These are phyloP conservation scores for Terrapene triunguis DNA, from an alignment of 2,113 vertebrate species.

Conservation along the genomic window DNA sequence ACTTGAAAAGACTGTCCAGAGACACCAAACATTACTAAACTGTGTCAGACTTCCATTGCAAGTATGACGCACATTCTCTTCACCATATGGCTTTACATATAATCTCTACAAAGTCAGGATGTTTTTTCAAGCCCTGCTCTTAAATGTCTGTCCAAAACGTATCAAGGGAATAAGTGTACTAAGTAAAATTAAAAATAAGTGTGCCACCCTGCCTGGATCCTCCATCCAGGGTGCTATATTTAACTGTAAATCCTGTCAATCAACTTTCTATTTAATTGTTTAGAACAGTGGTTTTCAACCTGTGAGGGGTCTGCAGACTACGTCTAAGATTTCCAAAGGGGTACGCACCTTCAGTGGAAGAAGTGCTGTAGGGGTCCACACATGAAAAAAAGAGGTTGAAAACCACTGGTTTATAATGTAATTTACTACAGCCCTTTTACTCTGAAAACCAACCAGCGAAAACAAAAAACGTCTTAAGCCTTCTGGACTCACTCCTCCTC, in stretches of 20 bases:
- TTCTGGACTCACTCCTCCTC: background rate
- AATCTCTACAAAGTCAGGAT: rapidly evolving
- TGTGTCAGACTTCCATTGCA: rapidly evolving
- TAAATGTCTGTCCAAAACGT: rapidly evolving
- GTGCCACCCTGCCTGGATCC: background rate
- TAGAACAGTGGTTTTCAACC: background rate
- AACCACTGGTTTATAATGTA: background rate
- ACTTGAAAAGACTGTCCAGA: rapidly evolving
- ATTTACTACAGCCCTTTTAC: background rate
- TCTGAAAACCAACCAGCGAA: background rate
- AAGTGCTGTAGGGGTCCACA: too few relatives aligned
- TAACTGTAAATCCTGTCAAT: background rate
- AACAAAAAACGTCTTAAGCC: background rate
- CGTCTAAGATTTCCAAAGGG: background rate
- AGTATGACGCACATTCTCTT: rapidly evolving
- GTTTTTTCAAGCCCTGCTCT: rapidly evolving
- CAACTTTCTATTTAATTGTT: background rate
- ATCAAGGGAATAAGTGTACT: background rate
- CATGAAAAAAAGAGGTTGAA: too few relatives aligned
- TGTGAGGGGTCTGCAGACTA: too few relatives aligned
- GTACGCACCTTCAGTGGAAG: too few relatives aligned
- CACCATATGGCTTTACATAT: rapidly evolving
- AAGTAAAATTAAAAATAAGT: background rate
- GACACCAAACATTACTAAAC: rapidly evolving
- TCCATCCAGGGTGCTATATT: background rate